Conservation (phyloP, 2,797 vertebrate species). For the Sparus aurata region DNA sequence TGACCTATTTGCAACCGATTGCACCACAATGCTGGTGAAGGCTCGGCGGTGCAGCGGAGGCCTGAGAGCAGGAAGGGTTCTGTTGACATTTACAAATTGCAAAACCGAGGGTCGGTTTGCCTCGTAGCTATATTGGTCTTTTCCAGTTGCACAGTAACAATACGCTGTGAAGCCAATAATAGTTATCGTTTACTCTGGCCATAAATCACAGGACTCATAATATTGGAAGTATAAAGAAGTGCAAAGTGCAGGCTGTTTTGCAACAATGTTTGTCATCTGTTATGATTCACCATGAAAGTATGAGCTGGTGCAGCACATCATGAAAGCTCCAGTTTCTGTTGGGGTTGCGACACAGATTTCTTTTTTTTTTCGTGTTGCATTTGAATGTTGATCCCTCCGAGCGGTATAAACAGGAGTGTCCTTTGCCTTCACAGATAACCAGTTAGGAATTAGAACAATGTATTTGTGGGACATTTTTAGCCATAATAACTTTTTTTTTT, state of each 20-base stretch:
- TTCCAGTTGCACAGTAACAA: constrained; percentile 37
- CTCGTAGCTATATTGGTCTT: constrained; percentile 31
- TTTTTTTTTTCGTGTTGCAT: neutral
- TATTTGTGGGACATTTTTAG: neutral
- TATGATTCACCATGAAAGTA: constrained; percentile 36
- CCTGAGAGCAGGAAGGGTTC: constrained; percentile 1
- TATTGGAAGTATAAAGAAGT: constrained; percentile 33
- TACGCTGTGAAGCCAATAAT: constrained; percentile 25
- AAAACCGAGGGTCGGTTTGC: constrained; percentile 41
- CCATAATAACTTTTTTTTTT: neutral
- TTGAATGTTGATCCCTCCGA: neutral
- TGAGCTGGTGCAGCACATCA: constrained; percentile 11
- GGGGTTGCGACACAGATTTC: constrained; percentile 16
- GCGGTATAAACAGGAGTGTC: neutral
- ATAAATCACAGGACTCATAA: constrained; percentile 44
- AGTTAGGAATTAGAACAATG: neutral
- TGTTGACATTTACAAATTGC: constrained; percentile 51
- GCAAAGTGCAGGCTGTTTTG: constrained; percentile 51
- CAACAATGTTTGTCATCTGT: neutral
- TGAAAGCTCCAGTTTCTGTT: constrained; percentile 8
- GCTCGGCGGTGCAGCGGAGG: neutral
- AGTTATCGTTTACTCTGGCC: constrained; percentile 51
- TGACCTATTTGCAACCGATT: constrained; percentile 4
- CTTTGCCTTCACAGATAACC: neutral
- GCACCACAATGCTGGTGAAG: neutral